Evolutionary conservation across 1,140 invertebrate genomes (phyloP), one percentile per base, ranked within the genome.

Genomic region (Ylistrum balloti): DNA sequence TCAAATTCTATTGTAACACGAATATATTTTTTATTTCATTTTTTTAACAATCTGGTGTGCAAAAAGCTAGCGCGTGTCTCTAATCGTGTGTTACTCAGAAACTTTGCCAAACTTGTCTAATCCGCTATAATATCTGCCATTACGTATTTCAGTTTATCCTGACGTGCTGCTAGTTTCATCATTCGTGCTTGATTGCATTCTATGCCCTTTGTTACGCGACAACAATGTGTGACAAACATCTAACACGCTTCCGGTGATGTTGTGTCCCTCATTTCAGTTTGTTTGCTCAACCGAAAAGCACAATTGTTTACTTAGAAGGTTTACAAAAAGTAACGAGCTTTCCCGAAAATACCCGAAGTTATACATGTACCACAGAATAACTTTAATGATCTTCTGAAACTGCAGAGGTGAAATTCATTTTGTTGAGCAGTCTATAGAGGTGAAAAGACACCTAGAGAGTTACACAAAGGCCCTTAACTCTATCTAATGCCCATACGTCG

Each of bases 381-480:
- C 22, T 74, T 74, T 74, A 74, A 74, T 74, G 56, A 74, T 74
- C 56, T 74, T 22, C 56, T 74, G 5, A 5, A 74, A 74, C 22
- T 74, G 17, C n/a, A 74, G 0, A 28, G 56, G 56, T 74, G 56
- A 74, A 74, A n/a, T 74, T 74, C 56, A 74, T 74, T 74, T 74
- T 74, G 56, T 74, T 74, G 56, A 74, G 28, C 56, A 74, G 17
- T 74, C 56, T n/a, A 74, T n/a, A 74, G 56, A 74, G 56, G 56
- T 74, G 56, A 74, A 74, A 74, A 74, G 56, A 74, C 56, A 74
- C 56, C 56, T 28, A 74, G 56, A 74, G 56, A 74, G 56, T 74
- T 74, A n/a, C 56, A 74, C 56, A 74, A 74, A 74, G 56, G 56
- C 56, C 56, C 56, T 74, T 74, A 74, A 74, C 56, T 74, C 56